Base-by-base conservation (phyloP, 2,888 invertebrate species). In the Dynastes tityus region DNA sequence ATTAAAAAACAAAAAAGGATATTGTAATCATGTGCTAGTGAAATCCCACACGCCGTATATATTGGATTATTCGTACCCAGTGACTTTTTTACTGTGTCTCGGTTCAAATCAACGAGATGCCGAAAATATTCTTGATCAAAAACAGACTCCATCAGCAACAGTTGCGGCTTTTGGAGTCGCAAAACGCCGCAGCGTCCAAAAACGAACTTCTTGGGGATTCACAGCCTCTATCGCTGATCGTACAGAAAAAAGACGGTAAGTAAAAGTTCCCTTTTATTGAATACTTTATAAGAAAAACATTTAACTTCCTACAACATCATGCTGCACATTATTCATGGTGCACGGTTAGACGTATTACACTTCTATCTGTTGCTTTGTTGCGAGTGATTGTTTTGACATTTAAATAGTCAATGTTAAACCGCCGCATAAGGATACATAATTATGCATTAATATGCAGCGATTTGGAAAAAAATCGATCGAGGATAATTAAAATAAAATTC, bases 121-220 rank as follows among this genome's bases (percentile, higher is more conserved):
- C 97, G 92, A 97, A 97, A 92, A 97, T 97, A 90, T 97, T 96
- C 90, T 90, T 96, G 86, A 96, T 97, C 86, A 97, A 96, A 90
- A 95, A 96, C 89, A 93, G 96, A 88, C 92, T 97, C 91, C 95
- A 95, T 85, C 95, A 96, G 93, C 96, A 97, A 92, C 97, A 97
- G 90, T 92, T 95, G 87, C 92, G 94, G 86, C 90, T 97, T 88
- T 91, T 94, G 89, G 96, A 96, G 89, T 93, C 94, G 82, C 96
- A 96, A 89, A 95, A 96, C 89, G 91, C 94, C 85, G 91, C 92
- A 79, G 90, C 91, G 84, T 88, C 89, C 86, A 94, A 94, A 88
- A 89, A 89, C 81, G 93, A 93, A 87, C 89, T 92, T 81, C 88
- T 92, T 82, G 92, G 91, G 80, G 86, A 84, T 81, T 81, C 83